These are phyloP conservation scores for Elysia crispata DNA, from an alignment of 2,888 invertebrate genomes.

Conservation along the genomic window DNA sequence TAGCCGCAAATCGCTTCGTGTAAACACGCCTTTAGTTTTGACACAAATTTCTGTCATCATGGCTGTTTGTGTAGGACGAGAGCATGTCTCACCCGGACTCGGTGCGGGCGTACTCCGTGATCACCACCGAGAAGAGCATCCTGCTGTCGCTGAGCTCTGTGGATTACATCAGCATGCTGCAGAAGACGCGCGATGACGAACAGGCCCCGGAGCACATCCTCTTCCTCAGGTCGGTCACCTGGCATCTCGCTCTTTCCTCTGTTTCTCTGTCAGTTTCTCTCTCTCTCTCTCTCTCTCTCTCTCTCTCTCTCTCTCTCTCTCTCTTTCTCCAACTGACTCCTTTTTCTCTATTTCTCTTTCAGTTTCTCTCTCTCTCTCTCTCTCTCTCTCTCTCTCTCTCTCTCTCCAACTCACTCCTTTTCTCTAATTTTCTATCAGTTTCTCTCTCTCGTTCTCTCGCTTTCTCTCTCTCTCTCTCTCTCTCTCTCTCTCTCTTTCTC, in stretches of 20 bases:
- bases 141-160: slow-evolving; percentile 22
- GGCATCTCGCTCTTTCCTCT: not conserved
- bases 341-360: too few species aligned
- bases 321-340: not conserved
- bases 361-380: too few species aligned
- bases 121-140: slow-evolving; percentile 15
- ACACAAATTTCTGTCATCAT: not conserved
- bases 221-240: slow-evolving; percentile 21
- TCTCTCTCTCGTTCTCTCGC: not conserved
- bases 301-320: slow-evolving; percentile 24
- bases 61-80: slow-evolving; percentile 20
- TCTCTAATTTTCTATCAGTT: too few species aligned
- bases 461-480: slow-evolving; percentile 30
- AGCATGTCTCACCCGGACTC: slow-evolving; percentile 33
- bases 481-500: slow-evolving; percentile 11
- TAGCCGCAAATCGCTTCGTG: too few species aligned
- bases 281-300: slow-evolving; percentile 16
- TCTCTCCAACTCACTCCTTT: too few species aligned
- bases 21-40: too few species aligned
- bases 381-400: too few species aligned
- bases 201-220: slow-evolving; percentile 39
- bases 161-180: slow-evolving; percentile 32
- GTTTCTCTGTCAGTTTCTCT: not conserved
- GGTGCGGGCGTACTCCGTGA: slow-evolving; percentile 28
- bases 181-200: slow-evolving; percentile 25